Base-by-base conservation (phyloP, 1,140 invertebrate species). In the Colletes gigas region DNA sequence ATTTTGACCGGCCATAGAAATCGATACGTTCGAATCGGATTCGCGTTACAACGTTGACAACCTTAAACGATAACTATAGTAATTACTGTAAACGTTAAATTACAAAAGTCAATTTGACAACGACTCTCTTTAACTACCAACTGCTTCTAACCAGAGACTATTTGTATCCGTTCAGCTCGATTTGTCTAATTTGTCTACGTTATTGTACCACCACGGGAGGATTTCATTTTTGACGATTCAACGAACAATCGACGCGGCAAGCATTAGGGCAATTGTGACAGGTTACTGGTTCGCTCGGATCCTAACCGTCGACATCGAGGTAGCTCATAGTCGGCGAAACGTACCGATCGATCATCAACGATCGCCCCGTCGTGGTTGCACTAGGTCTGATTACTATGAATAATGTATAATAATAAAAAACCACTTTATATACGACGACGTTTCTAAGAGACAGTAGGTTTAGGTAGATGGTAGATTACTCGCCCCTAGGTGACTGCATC, bases 391-490 rank as follows among this genome's bases (percentile, higher is more conserved):
- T 78, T 75, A 83, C 89, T 91, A 90, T 91, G 73, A 82, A 88
- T 88, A 90, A 89, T 86, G 78, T 88, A 63, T 86, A 83, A 82
- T 67, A 87, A 86, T 90, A 89, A 89, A 84, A 89, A 89, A 91
- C 88, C 88, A 90, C 83, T 90, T 86, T 90, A 88, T 91, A 90
- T 86, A 92, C 88, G 90, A 90, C 86, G 91, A 89, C 83, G 88
- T 92, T 91, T 92, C 89, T 92, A 91, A 92, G 88, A 93, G 89
- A 92, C 88, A 92, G 89, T 92, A 92, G 88, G 84, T 86, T 92
- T 93, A 93, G 90, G 90, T 93, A 93, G 90, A 91, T 93, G 89
- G 91, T 92, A 91, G 88, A 92, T 93, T 93, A 93, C 93, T 93
- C 93, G 93, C 93, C 93, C 91, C 92, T 90, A 91, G 91, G 83